Evolutionary conservation across 2,797 vertebrate genomes (phyloP), one percentile per base, ranked within the genome.

Genomic region (Cryptoprocta ferox): DNA sequence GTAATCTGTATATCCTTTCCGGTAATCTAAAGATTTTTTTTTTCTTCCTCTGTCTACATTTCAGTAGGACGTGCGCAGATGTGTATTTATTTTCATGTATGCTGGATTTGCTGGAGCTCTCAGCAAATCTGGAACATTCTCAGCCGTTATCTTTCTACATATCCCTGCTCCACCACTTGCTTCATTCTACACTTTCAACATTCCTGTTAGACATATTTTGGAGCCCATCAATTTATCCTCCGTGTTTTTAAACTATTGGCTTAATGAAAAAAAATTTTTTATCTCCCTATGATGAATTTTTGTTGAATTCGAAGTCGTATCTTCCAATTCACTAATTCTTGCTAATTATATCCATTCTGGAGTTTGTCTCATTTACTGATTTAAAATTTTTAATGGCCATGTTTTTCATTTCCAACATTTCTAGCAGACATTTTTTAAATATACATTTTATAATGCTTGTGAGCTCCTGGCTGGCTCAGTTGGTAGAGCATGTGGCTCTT

Each of bases 371-470:
- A 80, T 70, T 37, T 93, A 61, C 7, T 75, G 7, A 86, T 75
- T 87, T 73, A 30, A 92, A 75, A 12, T 14, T 92, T 78, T 73
- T 48, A 83, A 61, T 63, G 32, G 37, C 12, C 18, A 10, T 50
- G 39, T 13, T 76, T 94, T 87, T 92, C 18, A 76, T 92, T 90
- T 93, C 16, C 13, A 90, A 39, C 9, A 13, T 84, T 95, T 92
- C 37, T 86, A 83, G 53, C 42, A 48, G 18, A 71, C 16, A 71
- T 30, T 78, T 89, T 87, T 26, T 30, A 81, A 94, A 82, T 89
- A 66, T 21, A n/a, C 18, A 30, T 61, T 89, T 86, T 66, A 66
- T 82, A 71, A 45, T 9, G 42, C 61, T 61, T 70, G 16, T 53
- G 21, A 28, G 15, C 2, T 1, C 15, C 30, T 48, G 73, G 42